Evolutionary conservation across 1,140 invertebrate genomes (phyloP).

Genomic region (Zaprionus inermis): DNA sequence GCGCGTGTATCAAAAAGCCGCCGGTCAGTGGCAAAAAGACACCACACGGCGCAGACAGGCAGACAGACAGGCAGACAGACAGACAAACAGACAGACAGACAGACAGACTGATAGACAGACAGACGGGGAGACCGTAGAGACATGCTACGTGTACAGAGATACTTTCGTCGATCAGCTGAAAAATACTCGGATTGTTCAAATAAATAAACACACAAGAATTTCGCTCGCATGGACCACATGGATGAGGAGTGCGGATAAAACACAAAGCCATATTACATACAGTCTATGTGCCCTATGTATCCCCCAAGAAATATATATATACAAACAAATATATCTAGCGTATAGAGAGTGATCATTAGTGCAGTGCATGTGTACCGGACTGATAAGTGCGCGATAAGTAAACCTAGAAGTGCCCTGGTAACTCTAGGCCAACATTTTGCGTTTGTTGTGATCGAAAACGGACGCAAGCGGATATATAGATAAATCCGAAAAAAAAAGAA

Average conservation of each 20-base stretch:
- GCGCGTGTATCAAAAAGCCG: slow-evolving; percentile 27
- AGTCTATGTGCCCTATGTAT: neutral
- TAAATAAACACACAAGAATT: slow-evolving; percentile 6
- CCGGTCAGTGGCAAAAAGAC: slow-evolving; percentile 25
- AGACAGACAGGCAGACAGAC: slow-evolving; percentile 43
- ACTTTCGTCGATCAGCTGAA: slow-evolving; percentile 6
- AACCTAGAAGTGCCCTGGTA: slow-evolving; percentile 44
- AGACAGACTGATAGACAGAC: no score
- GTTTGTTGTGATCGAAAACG: slow-evolving; percentile 68
- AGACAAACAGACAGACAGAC: slow-evolving; percentile 47
- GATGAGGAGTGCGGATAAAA: slow-evolving; percentile 1
- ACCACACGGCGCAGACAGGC: slow-evolving; percentile 17
- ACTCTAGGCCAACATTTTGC: slow-evolving; percentile 68
- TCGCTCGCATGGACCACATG: slow-evolving; percentile 4
- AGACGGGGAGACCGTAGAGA: slow-evolving; percentile 6
- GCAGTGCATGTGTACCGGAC: neutral
- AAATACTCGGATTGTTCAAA: slow-evolving; percentile 6
- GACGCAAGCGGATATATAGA: slow-evolving; percentile 54
- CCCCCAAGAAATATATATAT: slow-evolving; percentile 1
- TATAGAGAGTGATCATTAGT: slow-evolving; percentile 11
- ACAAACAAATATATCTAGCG: neutral
- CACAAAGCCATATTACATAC: slow-evolving; percentile 4
- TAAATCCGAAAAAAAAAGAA: slow-evolving; percentile 11
- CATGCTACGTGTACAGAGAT: slow-evolving; percentile 3
- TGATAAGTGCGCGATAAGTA: slow-evolving; percentile 27